phyloP scores from a whole-genome alignment of 2,797 vertebrate species.

The Siniperca obscura region DNA sequence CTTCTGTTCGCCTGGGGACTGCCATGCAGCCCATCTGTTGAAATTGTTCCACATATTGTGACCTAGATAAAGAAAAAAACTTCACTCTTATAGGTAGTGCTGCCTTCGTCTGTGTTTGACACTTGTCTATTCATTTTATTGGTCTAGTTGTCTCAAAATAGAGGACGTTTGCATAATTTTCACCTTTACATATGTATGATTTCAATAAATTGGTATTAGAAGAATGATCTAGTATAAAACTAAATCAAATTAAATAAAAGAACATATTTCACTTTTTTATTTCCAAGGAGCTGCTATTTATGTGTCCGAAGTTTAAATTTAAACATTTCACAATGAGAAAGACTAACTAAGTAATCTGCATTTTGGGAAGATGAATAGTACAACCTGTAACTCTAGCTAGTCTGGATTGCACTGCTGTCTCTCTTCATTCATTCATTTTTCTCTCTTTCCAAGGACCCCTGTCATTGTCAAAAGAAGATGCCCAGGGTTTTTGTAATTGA shows the following conservation, averaged over 20 bases:
- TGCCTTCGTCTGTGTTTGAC: slow-evolving; percentile 78
- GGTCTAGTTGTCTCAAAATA: slow-evolving; percentile 85
- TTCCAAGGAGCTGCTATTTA: slow-evolving; percentile 8
- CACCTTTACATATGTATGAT: slow-evolving; percentile 72
- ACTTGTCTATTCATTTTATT: slow-evolving; percentile 86
- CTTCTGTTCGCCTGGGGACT: slow-evolving; percentile 88
- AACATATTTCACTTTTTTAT: slow-evolving; percentile 4
- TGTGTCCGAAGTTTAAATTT: slow-evolving; percentile 38
- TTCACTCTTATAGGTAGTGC: slow-evolving; percentile 81
- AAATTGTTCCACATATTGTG: slow-evolving; percentile 89
- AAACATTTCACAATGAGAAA: slow-evolving; percentile 43
- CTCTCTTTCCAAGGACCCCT: slow-evolving; percentile 66
- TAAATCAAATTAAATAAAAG: slow-evolving; percentile 50
- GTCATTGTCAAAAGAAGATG: slow-evolving; percentile 73
- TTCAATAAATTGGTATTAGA: slow-evolving; percentile 65
- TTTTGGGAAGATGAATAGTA: slow-evolving; percentile 48
- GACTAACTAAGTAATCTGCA: slow-evolving; percentile 31
- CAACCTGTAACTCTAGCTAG: slow-evolving; percentile 42
- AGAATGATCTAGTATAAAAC: slow-evolving; percentile 59
- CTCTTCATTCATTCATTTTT: slow-evolving; percentile 59
- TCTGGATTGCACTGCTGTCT: slow-evolving; percentile 46
- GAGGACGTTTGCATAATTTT: slow-evolving; percentile 81
- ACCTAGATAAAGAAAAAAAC: slow-evolving; percentile 85
- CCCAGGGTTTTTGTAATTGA: slow-evolving; percentile 69
- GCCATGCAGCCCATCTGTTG: slow-evolving; percentile 87